A percentile compares a stretch with the other conserved stretches of the same genome.
phyloP scores from a whole-genome alignment of 37 sponge, comb jelly and placozoan genomes.

The Chondrilla cf. caribensis region DNA sequence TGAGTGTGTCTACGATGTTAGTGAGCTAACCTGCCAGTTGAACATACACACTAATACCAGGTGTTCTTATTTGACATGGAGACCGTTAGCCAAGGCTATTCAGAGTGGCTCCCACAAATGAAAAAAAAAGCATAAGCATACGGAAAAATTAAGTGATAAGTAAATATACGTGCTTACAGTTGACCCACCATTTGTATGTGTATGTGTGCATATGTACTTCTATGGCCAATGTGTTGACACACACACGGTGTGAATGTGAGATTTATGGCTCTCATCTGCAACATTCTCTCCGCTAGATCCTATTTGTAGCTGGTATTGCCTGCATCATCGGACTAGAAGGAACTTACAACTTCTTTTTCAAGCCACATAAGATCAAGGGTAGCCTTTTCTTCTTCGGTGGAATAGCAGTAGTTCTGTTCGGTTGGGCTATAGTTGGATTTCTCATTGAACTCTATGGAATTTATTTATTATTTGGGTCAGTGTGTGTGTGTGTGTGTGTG shows the following conservation, averaged over 20 bases:
- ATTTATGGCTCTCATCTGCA: not conserved
- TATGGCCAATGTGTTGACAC: too few species aligned
- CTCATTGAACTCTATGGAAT: slow-evolving; percentile 90
- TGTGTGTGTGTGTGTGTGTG: not conserved
- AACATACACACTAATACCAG: too few species aligned
- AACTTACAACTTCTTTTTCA: slow-evolving; percentile 95
- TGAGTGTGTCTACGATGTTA: too few species aligned
- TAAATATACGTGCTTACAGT: too few species aligned
- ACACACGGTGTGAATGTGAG: too few species aligned
- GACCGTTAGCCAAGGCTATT: too few species aligned
- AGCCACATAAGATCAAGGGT: slow-evolving; percentile 82
- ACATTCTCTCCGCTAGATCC: slow-evolving; percentile 50
- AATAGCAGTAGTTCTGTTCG: slow-evolving; percentile 82
- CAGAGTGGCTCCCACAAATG: too few species aligned
- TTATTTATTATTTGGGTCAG: slow-evolving; percentile 87
- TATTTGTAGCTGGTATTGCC: slow-evolving; percentile 89
- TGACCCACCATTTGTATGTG: too few species aligned
- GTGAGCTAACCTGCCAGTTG: too few species aligned
- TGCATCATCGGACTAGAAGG: slow-evolving; percentile 88
- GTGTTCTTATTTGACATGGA: too few species aligned
- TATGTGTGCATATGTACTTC: not conserved
- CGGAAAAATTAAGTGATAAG: too few species aligned
- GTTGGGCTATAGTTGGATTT: slow-evolving; percentile 96
- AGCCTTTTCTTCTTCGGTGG: slow-evolving; percentile 89
- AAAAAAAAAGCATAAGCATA: too few species aligned